A percentile compares a stretch with the other conserved stretches of the same genome.
These are phyloP conservation scores for Acronicta alni DNA, from an alignment of 2,888 invertebrate species.

Conservation along the genomic window DNA sequence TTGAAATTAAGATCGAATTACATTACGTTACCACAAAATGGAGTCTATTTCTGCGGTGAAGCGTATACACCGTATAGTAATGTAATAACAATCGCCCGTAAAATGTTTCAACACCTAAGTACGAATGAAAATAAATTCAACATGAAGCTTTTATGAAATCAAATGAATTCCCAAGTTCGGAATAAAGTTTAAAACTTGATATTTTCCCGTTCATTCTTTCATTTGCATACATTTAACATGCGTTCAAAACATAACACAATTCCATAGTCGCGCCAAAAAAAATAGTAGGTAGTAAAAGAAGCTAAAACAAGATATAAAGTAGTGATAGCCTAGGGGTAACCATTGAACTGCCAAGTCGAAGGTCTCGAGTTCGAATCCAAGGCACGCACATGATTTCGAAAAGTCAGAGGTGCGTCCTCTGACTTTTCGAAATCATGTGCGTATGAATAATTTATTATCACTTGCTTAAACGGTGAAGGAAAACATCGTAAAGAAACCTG, in stretches of 20 bases:
- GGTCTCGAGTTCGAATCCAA: no score
- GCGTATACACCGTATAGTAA: not conserved
- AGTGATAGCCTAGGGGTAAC: no score
- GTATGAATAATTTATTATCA: no score
- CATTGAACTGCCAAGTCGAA: no score
- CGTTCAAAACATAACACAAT: constrained; percentile 37
- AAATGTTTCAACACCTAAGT: constrained; percentile 26
- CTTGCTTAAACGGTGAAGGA: no score
- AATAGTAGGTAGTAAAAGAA: constrained; percentile 8
- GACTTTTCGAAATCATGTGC: no score
- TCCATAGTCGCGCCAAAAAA: constrained; percentile 26
- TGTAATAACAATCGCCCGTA: constrained; percentile 21
- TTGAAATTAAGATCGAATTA: constrained; percentile 47
- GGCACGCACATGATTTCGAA: no score
- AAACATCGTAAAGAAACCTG: no score
- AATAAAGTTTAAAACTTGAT: constrained; percentile 21
- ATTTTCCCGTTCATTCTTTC: constrained; percentile 23
- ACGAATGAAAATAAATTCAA: constrained; percentile 16
- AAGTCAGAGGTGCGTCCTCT: no score
- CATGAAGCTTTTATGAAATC: constrained; percentile 18
- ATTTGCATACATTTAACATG: constrained; percentile 36
- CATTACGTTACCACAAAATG: constrained; percentile 37
- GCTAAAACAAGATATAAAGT: no score
- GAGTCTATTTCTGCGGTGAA: constrained; percentile 34
- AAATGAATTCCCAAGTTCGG: constrained; percentile 15